phyloP scores from a whole-genome alignment of 2,113 vertebrate genomes.

The Sinosuthora webbiana region DNA sequence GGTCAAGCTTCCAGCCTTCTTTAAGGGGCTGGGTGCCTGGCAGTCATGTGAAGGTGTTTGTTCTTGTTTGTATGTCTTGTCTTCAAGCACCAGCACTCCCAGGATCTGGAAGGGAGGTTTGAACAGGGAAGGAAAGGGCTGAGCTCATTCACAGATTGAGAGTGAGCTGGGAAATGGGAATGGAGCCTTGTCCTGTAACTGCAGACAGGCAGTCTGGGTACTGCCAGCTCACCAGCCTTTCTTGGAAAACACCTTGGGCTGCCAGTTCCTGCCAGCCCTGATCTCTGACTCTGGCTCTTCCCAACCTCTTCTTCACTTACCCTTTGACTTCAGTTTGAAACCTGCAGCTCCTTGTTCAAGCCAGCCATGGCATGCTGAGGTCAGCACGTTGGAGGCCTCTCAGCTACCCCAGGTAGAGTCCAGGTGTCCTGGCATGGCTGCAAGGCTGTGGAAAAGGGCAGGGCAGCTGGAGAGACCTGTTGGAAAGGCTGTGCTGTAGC shows the following conservation, averaged over 20 bases:
- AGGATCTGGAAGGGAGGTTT: neutral
- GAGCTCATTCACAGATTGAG: neutral
- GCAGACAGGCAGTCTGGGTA: neutral
- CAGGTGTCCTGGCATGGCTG: neutral
- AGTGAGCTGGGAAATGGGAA: neutral
- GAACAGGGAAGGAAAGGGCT: neutral
- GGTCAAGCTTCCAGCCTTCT: neutral
- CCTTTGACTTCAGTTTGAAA: neutral
- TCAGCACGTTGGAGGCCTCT: neutral
- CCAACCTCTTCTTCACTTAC: neutral
- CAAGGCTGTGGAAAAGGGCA: neutral
- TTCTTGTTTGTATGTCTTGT: neutral
- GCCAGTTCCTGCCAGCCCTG: neutral
- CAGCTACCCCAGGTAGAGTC: neutral
- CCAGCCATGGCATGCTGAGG: accelerated
- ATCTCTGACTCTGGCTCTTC: neutral
- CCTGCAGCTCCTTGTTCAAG: neutral
- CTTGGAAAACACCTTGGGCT: neutral
- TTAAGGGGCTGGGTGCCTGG: neutral
- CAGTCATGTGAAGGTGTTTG: neutral
- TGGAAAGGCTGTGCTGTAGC: neutral
- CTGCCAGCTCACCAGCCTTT: neutral
- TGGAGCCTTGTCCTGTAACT: neutral
- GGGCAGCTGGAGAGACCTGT: neutral
- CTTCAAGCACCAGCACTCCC: neutral